These are phyloP conservation scores for Sceliomorpha sp. DNA, from an alignment of 2,888 invertebrate species.

Conservation along the genomic window DNA sequence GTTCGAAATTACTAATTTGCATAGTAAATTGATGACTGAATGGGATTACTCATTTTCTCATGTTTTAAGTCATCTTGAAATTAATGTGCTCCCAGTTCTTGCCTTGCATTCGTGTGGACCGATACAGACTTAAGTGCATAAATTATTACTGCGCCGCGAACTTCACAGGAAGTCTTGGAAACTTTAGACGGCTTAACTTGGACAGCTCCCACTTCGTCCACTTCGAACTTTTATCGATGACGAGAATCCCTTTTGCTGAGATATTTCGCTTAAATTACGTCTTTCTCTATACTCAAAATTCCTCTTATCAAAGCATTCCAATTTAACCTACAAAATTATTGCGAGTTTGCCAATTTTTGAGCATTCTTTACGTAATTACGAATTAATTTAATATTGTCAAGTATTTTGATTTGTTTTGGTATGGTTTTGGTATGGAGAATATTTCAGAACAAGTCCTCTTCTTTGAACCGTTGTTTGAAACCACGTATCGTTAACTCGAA, in stretches of 20 bases:
- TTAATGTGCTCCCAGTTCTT: conserved; percentile 44
- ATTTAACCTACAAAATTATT: not conserved
- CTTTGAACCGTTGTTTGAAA: conserved; percentile 10
- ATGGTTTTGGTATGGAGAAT: too few species aligned
- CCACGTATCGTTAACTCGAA: conserved; percentile 12
- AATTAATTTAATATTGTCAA: too few species aligned
- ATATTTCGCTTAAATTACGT: conserved; percentile 43
- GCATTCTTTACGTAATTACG: too few species aligned
- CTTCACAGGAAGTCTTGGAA: conserved; percentile 47
- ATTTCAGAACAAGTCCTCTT: conserved; percentile 9
- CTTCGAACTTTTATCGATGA: conserved; percentile 71
- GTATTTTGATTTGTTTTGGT: too few species aligned
- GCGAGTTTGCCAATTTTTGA: too few species aligned
- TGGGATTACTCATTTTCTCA: conserved; percentile 29
- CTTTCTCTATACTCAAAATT: conserved; percentile 36
- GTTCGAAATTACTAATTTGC: conserved; percentile 39
- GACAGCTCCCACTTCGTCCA: conserved; percentile 55
- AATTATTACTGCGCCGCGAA: conserved; percentile 73
- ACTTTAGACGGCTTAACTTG: conserved; percentile 51
- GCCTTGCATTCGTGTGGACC: conserved; percentile 51
- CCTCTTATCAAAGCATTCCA: conserved; percentile 19
- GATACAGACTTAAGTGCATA: conserved; percentile 70
- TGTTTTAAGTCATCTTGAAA: conserved; percentile 47
- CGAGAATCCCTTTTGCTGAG: conserved; percentile 57
- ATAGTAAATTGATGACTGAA: conserved; percentile 40